Conservation (phyloP, 2,888 invertebrate species). For the Shargacucullia verbasci region DNA sequence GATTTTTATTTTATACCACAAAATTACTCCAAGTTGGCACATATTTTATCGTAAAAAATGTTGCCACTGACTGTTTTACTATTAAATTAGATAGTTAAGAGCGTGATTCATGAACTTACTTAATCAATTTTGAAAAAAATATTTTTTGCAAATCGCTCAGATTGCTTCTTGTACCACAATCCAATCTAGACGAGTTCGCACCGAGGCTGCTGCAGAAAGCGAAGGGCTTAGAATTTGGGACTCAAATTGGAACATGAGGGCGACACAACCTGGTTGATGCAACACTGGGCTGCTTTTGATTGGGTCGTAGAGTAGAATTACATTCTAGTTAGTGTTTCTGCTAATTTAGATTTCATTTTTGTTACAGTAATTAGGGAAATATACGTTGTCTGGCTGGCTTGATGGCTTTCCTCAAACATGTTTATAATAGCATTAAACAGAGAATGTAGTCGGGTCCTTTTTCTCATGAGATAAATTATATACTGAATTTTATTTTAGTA, state of each 20-base stretch:
- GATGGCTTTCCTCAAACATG: neutral
- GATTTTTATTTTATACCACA: too few species aligned
- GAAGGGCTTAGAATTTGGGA: constrained; percentile 66
- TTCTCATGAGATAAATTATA: too few species aligned
- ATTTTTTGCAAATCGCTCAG: constrained; percentile 10
- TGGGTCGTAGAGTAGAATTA: constrained; percentile 21
- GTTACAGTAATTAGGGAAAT: neutral
- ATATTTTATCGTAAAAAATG: too few species aligned
- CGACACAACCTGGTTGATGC: constrained; percentile 36
- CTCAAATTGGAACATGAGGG: constrained; percentile 69
- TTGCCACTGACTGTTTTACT: too few species aligned
- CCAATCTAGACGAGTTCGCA: constrained; percentile 47
- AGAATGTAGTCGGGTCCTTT: too few species aligned
- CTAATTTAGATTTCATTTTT: constrained; percentile 10
- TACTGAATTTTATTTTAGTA: too few species aligned
- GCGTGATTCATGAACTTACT: too few species aligned
- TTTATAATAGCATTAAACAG: too few species aligned
- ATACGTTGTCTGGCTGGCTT: neutral
- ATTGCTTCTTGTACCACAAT: constrained; percentile 23
- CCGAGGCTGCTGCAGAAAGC: constrained; percentile 50
- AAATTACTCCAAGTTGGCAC: too few species aligned
- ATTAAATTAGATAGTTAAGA: too few species aligned
- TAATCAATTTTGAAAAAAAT: too few species aligned
- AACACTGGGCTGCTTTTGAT: constrained; percentile 47
- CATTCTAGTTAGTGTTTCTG: constrained; percentile 22